These are phyloP conservation scores for Paguma larvata DNA, from an alignment of 2,797 vertebrate genomes.

Conservation along the genomic window DNA sequence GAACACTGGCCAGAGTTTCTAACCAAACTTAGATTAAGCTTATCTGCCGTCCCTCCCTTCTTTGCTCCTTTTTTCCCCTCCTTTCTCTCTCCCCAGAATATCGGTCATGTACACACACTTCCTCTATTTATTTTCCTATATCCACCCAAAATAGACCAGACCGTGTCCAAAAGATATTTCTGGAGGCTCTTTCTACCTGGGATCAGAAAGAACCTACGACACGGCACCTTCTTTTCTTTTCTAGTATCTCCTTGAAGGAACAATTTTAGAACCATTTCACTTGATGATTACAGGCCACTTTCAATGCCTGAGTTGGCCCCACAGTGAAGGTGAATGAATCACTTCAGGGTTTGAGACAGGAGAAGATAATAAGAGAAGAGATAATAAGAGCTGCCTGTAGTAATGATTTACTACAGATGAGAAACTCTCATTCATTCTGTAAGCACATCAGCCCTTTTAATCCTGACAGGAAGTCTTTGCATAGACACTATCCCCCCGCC, in stretches of 20 bases:
- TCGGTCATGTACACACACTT: not conserved
- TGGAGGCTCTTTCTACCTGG: not conserved
- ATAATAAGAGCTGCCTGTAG: not conserved
- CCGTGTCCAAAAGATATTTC: not conserved
- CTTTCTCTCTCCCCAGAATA: not conserved
- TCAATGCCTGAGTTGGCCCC: not conserved
- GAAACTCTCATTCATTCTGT: not conserved
- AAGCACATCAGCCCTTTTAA: not conserved
- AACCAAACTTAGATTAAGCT: not conserved
- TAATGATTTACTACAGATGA: not conserved
- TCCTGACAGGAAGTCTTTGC: not conserved
- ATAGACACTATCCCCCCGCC: not conserved
- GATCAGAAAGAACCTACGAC: not conserved
- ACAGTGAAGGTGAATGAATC: not conserved
- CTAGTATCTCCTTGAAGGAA: not conserved
- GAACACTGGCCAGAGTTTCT: constrained; percentile 44
- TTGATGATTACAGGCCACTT: not conserved
- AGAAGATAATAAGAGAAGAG: not conserved
- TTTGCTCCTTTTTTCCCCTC: not conserved
- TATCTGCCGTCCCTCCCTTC: not conserved
- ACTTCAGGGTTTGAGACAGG: not conserved
- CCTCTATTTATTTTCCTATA: constrained; percentile 1
- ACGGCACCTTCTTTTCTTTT: not conserved
- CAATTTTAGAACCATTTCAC: not conserved
- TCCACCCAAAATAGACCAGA: not conserved